These are phyloP conservation scores for Papilio aristodemus DNA, from an alignment of 1,140 invertebrate genomes.

Conservation along the genomic window DNA sequence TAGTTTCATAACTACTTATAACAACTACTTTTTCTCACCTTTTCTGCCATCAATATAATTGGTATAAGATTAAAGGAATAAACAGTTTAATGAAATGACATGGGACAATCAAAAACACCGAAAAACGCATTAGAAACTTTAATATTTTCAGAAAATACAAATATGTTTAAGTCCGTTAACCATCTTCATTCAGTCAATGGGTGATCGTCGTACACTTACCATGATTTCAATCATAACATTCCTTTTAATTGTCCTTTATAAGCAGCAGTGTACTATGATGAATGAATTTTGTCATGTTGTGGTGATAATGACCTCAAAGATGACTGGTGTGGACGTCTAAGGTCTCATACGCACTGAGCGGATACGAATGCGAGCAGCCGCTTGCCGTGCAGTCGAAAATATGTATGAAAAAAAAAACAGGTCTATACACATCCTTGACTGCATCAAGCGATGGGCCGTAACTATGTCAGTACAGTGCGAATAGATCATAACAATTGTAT, in stretches of 20 bases:
- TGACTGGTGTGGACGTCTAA: neutral
- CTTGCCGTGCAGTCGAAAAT: too few species aligned
- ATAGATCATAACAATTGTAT: too few species aligned
- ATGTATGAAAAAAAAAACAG: too few species aligned
- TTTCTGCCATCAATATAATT: neutral
- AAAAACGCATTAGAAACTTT: neutral
- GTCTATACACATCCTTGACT: too few species aligned
- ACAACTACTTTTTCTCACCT: too few species aligned
- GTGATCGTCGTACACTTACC: neutral
- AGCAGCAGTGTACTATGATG: neutral
- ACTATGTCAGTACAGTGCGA: too few species aligned
- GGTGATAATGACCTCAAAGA: neutral
- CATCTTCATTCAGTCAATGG: neutral
- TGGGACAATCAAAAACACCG: conserved; percentile 18
- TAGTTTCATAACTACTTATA: too few species aligned
- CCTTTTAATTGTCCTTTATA: neutral
- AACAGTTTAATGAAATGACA: neutral
- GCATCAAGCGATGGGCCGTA: too few species aligned
- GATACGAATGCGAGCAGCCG: too few species aligned
- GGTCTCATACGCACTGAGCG: too few species aligned
- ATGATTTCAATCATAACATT: neutral
- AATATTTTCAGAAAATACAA: neutral
- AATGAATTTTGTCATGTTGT: neutral
- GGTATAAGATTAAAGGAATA: neutral
- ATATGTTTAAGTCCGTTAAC: neutral